Evolutionary conservation across 1,140 invertebrate species (phyloP).

Genomic region (Zaprionus gabonicus): DNA sequence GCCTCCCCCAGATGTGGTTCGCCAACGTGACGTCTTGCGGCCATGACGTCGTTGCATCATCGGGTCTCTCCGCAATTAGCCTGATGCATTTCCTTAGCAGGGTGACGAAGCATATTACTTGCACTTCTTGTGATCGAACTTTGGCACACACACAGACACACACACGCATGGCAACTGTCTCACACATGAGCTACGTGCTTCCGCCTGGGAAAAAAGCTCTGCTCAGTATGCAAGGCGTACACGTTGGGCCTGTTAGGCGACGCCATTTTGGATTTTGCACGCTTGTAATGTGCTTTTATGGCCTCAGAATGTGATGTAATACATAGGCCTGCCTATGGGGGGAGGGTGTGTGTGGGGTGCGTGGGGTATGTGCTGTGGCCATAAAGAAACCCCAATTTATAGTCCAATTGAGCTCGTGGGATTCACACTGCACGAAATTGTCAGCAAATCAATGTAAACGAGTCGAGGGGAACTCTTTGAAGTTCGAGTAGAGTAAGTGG

Average conservation of each 20-base stretch:
- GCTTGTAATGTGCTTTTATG: constrained; percentile 21
- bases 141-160: neutral
- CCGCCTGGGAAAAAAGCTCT: constrained; percentile 15
- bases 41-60: constrained; percentile 18
- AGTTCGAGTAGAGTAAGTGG: neutral
- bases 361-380: neutral
- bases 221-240: constrained; percentile 7
- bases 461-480: neutral
- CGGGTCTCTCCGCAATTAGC: constrained; percentile 13
- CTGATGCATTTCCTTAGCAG: constrained; percentile 2
- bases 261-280: constrained; percentile 1
- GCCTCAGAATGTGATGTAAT: constrained; percentile 34
- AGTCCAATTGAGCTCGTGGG: neutral
- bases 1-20: constrained; percentile 2
- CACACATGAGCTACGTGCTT: neutral
- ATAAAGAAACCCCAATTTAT: constrained; percentile 7
- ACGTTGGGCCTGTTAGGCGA: neutral
- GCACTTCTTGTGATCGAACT: constrained; percentile 1
- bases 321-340: neutral
- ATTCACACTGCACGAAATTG: neutral
- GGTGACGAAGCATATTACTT: neutral
- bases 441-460: neutral
- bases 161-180: neutral
- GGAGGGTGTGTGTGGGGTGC: too few species aligned
- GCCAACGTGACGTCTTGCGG: constrained; percentile 22